A percentile compares a stretch with the other conserved stretches of the same genome.
Conservation (phyloP, 2,797 vertebrate species). For the Cetoscarus ocellatus region DNA sequence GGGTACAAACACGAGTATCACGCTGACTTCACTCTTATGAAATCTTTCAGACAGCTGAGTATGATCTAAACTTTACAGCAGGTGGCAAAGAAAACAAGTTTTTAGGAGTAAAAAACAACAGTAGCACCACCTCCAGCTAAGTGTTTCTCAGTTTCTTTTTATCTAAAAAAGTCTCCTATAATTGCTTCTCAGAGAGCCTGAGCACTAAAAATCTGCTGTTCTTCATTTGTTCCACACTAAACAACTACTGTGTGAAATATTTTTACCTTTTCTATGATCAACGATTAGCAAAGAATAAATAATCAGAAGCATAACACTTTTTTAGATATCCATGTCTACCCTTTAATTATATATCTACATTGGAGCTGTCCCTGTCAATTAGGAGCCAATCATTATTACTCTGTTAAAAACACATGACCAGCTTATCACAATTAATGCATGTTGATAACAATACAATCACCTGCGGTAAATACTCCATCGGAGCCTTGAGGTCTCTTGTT, state of each 20-base stretch:
- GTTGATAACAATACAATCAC: too few species aligned
- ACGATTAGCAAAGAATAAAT: too few species aligned
- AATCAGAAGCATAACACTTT: too few species aligned
- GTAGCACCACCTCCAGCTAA: not conserved
- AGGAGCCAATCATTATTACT: too few species aligned
- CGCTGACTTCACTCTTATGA: slow-evolving; percentile 9
- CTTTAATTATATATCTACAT: too few species aligned
- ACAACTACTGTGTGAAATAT: slow-evolving; percentile 3
- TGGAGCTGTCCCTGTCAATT: too few species aligned
- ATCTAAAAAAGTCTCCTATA: slow-evolving; percentile 8
- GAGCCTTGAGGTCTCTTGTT: too few species aligned
- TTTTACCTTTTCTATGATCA: too few species aligned
- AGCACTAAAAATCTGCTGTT: not conserved
- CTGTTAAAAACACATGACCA: too few species aligned
- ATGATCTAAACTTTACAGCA: slow-evolving; percentile 34
- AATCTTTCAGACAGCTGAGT: slow-evolving; percentile 12
- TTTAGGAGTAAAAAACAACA: slow-evolving; percentile 19
- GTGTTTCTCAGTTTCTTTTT: slow-evolving; percentile 17
- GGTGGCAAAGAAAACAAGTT: slow-evolving; percentile 27
- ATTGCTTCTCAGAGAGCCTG: not conserved
- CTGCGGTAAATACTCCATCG: too few species aligned
- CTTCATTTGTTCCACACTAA: not conserved
- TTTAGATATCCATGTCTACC: too few species aligned
- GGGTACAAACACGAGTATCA: slow-evolving; percentile 12
- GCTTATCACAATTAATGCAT: too few species aligned